Base-by-base conservation (phyloP, 2,888 invertebrate genomes). In the Arge pagana region DNA sequence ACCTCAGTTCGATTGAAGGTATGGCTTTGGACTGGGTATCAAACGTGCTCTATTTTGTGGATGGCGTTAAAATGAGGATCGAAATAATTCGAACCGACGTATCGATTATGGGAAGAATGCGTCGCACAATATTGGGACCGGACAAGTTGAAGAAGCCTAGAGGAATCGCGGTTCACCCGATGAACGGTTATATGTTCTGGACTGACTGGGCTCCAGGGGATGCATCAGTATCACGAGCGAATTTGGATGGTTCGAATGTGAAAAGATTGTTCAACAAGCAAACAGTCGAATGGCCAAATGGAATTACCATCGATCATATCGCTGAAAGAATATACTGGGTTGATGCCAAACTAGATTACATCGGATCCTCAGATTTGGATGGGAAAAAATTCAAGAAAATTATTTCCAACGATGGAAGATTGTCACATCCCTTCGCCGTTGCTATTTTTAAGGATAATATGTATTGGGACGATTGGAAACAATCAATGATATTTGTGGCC, bases 391-490 rank as follows among this genome's bases (percentile, higher is more conserved):
- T 90, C 62, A 83, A 82, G 57, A 85, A 85, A 63, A 83, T 92
- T 5, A 74, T 88, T 8, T 78, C 81, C 55, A 81, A 85, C 51
- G 83, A 84, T 51, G 83, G 83, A 0, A 82, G 84, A 37, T 86
- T 90, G 0, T 83, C 87, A 0, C 93, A 93, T 81, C 93, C 93
- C 4, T 94, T 93, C 68, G 89, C 92, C 0, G 87, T 94, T 0
- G 90, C 88, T 0, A 87, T 94, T 0, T 86, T 90, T 66, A 94
- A 94, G 75, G 88, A 90, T 65, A 83, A 83, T 61, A 85, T 95
- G 82, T 93, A 89, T 67, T 94, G 93, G 93, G 90, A 93, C 66
- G 94, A 94, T 71, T 93, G 91, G 92, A 88, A 87, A 62, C 84
- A 85, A 41, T 86, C 88, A 53, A 84, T 87, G 19, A 87, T 93